Conservation (phyloP, 2,797 vertebrate genomes). For the Tamandua tetradactyla region DNA sequence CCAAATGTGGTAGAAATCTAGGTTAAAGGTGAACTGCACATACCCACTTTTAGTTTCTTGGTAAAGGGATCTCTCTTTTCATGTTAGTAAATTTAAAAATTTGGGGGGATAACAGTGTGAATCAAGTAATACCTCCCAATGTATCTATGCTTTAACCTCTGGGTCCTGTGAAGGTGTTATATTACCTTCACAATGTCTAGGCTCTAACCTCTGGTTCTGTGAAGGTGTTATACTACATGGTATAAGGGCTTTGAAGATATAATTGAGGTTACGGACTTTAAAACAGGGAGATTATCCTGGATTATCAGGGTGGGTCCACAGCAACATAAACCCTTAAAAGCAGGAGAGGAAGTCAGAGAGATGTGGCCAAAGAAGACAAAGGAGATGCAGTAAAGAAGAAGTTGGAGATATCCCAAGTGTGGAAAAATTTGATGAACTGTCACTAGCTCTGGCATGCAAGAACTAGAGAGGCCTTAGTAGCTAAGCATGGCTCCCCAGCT, state of each 20-base stretch:
- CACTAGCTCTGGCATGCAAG: background rate
- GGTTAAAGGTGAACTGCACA: background rate
- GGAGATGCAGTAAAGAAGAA: background rate
- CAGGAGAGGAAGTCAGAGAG: background rate
- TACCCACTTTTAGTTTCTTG: background rate
- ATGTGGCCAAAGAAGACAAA: background rate
- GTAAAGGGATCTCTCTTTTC: background rate
- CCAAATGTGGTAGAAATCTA: background rate
- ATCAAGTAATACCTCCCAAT: background rate
- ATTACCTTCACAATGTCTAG: too few relatives aligned
- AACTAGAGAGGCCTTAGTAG: background rate
- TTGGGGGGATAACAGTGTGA: background rate
- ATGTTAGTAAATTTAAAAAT: background rate
- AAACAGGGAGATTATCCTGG: background rate
- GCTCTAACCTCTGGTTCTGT: background rate
- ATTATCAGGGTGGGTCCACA: background rate
- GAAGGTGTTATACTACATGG: background rate
- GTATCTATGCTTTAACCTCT: background rate
- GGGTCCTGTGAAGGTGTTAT: background rate
- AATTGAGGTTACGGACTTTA: background rate
- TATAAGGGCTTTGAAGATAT: slow-evolving; percentile 14
- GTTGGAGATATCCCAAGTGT: background rate
- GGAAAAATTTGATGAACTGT: background rate
- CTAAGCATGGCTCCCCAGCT: background rate
- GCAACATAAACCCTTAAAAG: background rate